phyloP scores from a whole-genome alignment of 2,797 vertebrate genomes.

The Clamator glandarius region DNA sequence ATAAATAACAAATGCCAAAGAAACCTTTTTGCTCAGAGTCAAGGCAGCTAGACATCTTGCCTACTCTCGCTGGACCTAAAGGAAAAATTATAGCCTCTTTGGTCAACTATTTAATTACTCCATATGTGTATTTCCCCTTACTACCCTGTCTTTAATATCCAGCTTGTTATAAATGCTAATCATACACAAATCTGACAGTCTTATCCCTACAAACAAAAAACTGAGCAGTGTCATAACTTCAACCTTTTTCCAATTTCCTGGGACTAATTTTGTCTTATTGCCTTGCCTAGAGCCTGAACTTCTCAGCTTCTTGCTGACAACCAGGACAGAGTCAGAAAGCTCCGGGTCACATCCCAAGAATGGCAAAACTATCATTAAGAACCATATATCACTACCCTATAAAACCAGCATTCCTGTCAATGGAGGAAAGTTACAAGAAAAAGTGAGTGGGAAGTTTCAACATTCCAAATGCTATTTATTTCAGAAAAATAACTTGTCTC shows the following conservation, averaged over 20 bases:
- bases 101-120: not conserved
- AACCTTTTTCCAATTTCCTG: not conserved
- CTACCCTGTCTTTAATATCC: not conserved
- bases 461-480: not conserved
- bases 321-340: not conserved
- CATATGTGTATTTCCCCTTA: not conserved
- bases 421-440: not conserved
- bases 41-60: not conserved
- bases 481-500: not conserved
- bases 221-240: not conserved
- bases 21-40: not conserved
- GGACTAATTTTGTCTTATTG: not conserved
- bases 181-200: not conserved
- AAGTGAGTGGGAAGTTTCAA: not conserved
- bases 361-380: not conserved
- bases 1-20: not conserved
- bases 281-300: not conserved
- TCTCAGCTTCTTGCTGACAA: not conserved
- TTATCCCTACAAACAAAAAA: not conserved
- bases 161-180: not conserved
- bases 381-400: not conserved
- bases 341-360: not conserved
- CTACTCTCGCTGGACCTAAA: not conserved
- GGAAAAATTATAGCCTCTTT: not conserved
- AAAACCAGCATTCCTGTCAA: not conserved